Percentiles rank a stretch among this genome's conserved stretches.
Evolutionary conservation across 1,140 invertebrate species (phyloP).

Genomic region (Saxidomus purpurata): DNA sequence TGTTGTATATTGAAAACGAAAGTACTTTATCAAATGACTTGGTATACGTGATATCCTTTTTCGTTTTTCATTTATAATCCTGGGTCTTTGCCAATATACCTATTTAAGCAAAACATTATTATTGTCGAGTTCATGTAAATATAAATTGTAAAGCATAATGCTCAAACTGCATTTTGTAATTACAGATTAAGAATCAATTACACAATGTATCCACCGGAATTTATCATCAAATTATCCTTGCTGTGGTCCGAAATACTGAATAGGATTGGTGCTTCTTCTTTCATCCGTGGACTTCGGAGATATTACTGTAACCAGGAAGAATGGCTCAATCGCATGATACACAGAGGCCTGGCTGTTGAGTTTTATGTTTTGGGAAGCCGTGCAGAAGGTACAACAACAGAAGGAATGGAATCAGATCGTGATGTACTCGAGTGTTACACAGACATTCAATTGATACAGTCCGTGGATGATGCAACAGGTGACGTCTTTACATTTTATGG

Average conservation of each 20-base stretch:
- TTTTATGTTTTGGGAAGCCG: background rate
- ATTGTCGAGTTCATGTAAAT: too few species aligned
- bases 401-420: background rate
- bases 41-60: too few species aligned
- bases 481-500: background rate
- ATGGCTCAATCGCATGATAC: background rate
- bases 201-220: background rate
- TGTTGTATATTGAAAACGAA: too few species aligned
- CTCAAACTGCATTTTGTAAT: too few species aligned
- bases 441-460: background rate
- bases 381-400: background rate
- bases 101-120: too few species aligned
- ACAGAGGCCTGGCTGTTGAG: background rate
- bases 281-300: background rate
- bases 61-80: too few species aligned
- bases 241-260: background rate
- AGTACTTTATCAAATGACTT: too few species aligned
- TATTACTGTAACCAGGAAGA: constrained; percentile 5
- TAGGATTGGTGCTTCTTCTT: background rate
- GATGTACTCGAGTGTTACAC: background rate
- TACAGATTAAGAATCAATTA: too few species aligned
- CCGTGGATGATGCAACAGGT: background rate
- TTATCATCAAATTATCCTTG: background rate
- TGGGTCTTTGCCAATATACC: too few species aligned
- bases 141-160: too few species aligned